Evolutionary conservation across 2,113 vertebrate genomes (phyloP).

Genomic region (Salvelinus sp.): DNA sequence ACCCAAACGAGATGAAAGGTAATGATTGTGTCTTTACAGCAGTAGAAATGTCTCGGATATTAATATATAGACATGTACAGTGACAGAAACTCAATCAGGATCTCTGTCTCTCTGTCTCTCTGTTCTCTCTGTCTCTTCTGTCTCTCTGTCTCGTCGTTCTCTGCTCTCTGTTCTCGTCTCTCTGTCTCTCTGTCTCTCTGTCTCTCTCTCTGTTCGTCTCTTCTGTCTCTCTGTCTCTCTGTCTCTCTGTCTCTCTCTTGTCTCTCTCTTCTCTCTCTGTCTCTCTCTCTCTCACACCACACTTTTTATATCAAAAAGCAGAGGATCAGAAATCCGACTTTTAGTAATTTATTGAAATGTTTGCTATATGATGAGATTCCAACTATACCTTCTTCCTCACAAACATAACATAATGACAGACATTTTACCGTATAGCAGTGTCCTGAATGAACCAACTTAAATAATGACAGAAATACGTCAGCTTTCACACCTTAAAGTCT

Average conservation of each 20-base stretch:
- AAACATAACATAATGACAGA: constrained; percentile 72
- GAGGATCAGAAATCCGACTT: constrained; percentile 67
- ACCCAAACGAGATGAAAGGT: too few species aligned
- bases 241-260: background rate
- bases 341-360: constrained; percentile 91
- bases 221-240: background rate
- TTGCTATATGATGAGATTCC: constrained; percentile 83
- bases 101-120: background rate
- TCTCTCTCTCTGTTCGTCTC: too few species aligned
- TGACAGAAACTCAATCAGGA: background rate
- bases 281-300: background rate
- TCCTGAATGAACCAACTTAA: constrained; percentile 21
- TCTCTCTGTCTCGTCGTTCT: too few species aligned
- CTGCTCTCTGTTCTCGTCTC: too few species aligned
- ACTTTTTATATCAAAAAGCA: constrained; percentile 28
- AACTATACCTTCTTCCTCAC: constrained; percentile 78
- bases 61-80: too few species aligned
- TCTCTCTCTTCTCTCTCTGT: too few species aligned
- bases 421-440: constrained; percentile 62
- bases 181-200: too few species aligned
- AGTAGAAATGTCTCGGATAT: too few species aligned
- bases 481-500: constrained; percentile 11
- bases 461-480: constrained; percentile 10
- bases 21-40: too few species aligned
- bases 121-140: background rate